These are phyloP conservation scores for Pardalotus punctatus DNA, from an alignment of 2,113 vertebrate genomes.

Conservation along the genomic window DNA sequence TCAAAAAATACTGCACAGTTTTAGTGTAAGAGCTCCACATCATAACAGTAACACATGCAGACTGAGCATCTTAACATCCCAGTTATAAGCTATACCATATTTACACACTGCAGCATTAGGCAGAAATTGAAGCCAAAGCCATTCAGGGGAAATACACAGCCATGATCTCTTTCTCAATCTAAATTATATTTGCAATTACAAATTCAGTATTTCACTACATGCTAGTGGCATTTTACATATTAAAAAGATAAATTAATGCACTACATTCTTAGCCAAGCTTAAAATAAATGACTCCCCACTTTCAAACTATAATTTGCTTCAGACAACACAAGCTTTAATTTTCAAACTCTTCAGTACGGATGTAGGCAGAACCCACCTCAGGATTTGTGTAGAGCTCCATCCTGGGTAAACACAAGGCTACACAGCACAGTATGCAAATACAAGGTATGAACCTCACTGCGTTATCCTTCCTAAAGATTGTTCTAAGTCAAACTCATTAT, in stretches of 20 bases:
- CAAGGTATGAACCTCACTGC: background rate
- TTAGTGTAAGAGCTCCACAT: background rate
- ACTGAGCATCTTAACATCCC: background rate
- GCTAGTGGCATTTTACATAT: background rate
- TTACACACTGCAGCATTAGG: background rate
- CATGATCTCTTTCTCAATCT: background rate
- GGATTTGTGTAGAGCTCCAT: background rate
- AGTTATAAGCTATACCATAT: background rate
- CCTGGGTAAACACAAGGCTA: background rate
- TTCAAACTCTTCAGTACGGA: background rate
- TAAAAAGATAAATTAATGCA: slow-evolving; percentile 9
- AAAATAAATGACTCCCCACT: background rate
- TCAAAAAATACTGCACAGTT: background rate
- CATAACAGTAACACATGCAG: background rate
- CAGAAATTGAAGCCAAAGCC: background rate
- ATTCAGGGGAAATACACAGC: background rate
- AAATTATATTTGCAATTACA: background rate
- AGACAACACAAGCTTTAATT: background rate
- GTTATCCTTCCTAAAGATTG: background rate
- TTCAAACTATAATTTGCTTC: slow-evolving; percentile 30
- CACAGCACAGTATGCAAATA: background rate
- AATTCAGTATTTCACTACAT: background rate
- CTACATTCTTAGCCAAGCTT: background rate
- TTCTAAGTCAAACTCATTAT: background rate
- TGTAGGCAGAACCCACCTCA: slow-evolving; percentile 8